Base-by-base conservation (phyloP, 2,797 vertebrate species). In the Helarctos malayanus region DNA sequence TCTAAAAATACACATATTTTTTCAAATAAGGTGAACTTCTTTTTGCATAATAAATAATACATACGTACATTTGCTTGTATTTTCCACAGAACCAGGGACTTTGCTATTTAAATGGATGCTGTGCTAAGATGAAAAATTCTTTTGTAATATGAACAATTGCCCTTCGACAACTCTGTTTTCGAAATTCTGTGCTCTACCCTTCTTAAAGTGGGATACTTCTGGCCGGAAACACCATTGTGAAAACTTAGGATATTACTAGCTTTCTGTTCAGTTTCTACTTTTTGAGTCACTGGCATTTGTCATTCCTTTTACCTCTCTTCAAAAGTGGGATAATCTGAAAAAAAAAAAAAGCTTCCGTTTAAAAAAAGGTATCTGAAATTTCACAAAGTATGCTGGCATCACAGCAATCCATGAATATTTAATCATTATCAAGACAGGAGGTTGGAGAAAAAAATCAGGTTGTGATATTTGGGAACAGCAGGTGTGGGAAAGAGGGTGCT, bases 391-490 rank as follows among this genome's bases (percentile, higher is more conserved):
- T 97, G 85, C 71, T 96, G 95, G 97, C 96, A 97, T 95, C 95
- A 54, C 95, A 94, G 95, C 96, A 57, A 86, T 82, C 90, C 54
- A 98, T 98, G 98, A 97, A 98, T 98, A 98, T 98, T 98, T 97
- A 97, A 98, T 98, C 95, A 81, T 85, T 97, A 97, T 96, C 92
- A 95, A 97, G 97, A 98, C 98, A 98, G 98, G 97, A 98, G 97
- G 97, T 65, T 97, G 97, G 95, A 97, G 96, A 69, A 96, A 97
- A 96, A 98, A 98, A 97, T 98, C 96, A 98, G 97, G 97, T 97
- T 98, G 98, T 98, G 97, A 98, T 98, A 98, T 98, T 98, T 98
- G 97, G 95, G 71, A 98, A 98, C 97, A 98, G 97, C 98, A 98
- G 98, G 98, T 98, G 97, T 98, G 95, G 97, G 97, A 97, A 98